phyloP scores from a whole-genome alignment of 2,797 vertebrate genomes.

The Selene dorsalis region DNA sequence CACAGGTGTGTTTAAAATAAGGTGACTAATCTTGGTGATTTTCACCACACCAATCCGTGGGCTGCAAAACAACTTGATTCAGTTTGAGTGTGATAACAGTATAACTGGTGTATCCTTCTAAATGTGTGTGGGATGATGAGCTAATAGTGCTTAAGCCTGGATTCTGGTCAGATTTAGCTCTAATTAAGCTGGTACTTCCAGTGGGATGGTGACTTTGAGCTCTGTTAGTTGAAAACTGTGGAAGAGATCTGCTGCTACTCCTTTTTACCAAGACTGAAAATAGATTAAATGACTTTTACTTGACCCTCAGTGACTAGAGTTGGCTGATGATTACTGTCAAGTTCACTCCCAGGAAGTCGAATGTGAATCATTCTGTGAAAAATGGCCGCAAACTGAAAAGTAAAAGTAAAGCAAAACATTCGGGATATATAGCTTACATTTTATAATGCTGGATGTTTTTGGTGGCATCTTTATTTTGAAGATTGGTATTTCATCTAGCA shows the following conservation, averaged over 20 bases:
- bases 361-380: not conserved
- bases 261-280: not conserved
- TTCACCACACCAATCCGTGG: not conserved
- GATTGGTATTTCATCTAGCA: slow-evolving; percentile 14
- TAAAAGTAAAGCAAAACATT: slow-evolving; percentile 13
- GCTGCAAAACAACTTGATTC: not conserved
- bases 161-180: slow-evolving; percentile 13
- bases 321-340: slow-evolving; percentile 15
- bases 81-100: not conserved
- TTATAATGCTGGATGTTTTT: slow-evolving; percentile 11
- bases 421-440: slow-evolving; percentile 18
- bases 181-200: slow-evolving; percentile 8
- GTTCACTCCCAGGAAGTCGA: not conserved
- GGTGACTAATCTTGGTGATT: not conserved
- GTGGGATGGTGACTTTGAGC: not conserved
- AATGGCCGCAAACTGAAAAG: not conserved
- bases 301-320: not conserved
- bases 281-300: not conserved
- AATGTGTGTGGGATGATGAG: slow-evolving; percentile 10
- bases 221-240: slow-evolving; percentile 4
- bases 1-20: not conserved
- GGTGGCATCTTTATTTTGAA: slow-evolving; percentile 18
- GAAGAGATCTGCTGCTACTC: not conserved
- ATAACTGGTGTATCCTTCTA: not conserved
- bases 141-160: not conserved